phyloP scores from a whole-genome alignment of 2,888 invertebrate species.

The Leptothorax acervorum region DNA sequence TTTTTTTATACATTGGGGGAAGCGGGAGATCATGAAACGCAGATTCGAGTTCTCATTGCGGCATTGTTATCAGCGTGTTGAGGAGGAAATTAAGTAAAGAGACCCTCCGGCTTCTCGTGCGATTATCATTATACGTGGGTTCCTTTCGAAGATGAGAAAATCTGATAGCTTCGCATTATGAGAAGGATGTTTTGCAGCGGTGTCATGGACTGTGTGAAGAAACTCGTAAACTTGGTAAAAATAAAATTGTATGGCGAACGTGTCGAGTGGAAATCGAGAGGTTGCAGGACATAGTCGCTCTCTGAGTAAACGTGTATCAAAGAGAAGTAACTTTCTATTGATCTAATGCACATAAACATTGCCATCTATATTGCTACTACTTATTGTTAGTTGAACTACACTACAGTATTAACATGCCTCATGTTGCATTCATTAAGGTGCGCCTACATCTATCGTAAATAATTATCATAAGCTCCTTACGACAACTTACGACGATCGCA shows the following conservation, averaged over 20 bases:
- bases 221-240: constrained; percentile 4
- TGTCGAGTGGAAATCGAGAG: constrained; percentile 18
- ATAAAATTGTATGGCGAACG: not conserved
- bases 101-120: constrained; percentile 27
- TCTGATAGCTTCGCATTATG: constrained; percentile 20
- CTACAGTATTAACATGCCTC: not conserved
- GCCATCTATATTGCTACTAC: constrained; percentile 1
- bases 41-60: constrained; percentile 25
- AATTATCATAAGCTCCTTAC: too few species aligned
- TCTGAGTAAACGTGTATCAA: constrained; percentile 1
- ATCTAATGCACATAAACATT: constrained; percentile 27
- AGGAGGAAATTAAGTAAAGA: constrained; percentile 37
- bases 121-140: constrained; percentile 27
- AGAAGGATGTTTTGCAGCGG: constrained; percentile 16
- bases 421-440: not conserved
- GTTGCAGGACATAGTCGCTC: not conserved
- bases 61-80: constrained; percentile 26
- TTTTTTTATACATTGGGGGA: constrained; percentile 21
- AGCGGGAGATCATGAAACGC: constrained; percentile 13
- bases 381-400: not conserved
- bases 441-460: too few species aligned
- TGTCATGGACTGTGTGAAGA: constrained; percentile 2
- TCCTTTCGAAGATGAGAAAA: constrained; percentile 38
- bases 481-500: too few species aligned
- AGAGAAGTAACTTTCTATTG: constrained; percentile 28